Evolutionary conservation across 2,797 vertebrate genomes (phyloP).

Genomic region (Pseudochirops corinnae): DNA sequence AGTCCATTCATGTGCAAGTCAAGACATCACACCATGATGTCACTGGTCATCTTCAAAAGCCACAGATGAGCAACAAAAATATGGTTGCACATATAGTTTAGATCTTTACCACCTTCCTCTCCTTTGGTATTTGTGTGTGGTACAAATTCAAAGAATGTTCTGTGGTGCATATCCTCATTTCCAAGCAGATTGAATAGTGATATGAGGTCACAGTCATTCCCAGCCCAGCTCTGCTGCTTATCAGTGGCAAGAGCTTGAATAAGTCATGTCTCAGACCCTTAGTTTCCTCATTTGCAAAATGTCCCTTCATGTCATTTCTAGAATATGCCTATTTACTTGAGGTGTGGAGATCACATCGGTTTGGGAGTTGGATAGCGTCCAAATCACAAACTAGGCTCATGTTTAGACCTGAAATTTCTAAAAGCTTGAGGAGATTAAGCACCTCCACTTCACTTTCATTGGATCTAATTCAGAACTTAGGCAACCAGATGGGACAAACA

Average conservation of each 20-base stretch:
- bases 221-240: not conserved
- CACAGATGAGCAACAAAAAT: not conserved
- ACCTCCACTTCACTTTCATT: not conserved
- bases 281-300: not conserved
- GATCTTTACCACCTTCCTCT: not conserved
- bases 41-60: too few relatives aligned
- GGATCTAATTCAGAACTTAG: slow-evolving; percentile 11
- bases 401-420: not conserved
- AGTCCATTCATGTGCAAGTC: not conserved
- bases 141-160: not conserved
- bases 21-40: not conserved
- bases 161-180: not conserved
- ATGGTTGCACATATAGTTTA: not conserved
- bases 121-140: not conserved
- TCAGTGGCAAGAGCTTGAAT: not conserved
- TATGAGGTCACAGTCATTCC: not conserved
- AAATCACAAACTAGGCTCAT: not conserved
- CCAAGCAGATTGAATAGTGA: not conserved
- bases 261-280: not conserved
- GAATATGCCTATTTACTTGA: slow-evolving; percentile 33
- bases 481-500: slow-evolving; percentile 37
- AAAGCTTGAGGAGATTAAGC: not conserved
- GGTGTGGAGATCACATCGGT: not conserved
- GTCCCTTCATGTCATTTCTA: not conserved
- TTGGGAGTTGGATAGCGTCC: not conserved